Evolutionary conservation across 2,113 vertebrate genomes (phyloP).

Genomic region (Podilymbus podiceps): DNA sequence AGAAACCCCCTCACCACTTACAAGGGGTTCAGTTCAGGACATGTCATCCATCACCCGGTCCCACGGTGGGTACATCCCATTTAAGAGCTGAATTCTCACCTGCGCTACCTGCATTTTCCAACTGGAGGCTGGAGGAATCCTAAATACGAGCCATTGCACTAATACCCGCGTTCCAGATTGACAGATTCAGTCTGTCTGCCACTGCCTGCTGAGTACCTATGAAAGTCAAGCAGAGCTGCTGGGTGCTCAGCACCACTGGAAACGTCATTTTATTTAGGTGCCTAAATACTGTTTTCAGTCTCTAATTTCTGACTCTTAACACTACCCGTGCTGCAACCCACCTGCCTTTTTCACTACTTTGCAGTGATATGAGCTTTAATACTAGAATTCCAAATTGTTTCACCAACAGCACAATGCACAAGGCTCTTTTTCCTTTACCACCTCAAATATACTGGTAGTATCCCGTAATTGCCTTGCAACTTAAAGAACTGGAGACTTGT

Average conservation of each 20-base stretch:
- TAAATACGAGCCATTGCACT: background rate
- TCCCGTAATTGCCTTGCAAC: background rate
- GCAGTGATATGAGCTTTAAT: background rate
- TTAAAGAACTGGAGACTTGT: background rate
- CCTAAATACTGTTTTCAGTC: background rate
- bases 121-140: background rate
- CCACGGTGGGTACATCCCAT: background rate
- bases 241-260: background rate
- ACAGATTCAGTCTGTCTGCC: background rate
- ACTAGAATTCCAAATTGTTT: background rate
- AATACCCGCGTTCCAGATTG: background rate
- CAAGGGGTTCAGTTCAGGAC: background rate
- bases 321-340: rapidly evolving
- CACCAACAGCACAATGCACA: background rate
- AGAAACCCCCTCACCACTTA: background rate
- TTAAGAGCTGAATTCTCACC: background rate
- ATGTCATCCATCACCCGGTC: rapidly evolving
- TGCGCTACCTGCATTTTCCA: background rate
- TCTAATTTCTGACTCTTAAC: background rate
- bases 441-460: background rate
- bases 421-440: background rate
- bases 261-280: background rate
- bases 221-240: background rate
- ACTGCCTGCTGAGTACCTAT: background rate
- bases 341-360: background rate